A percentile compares a stretch with the other conserved stretches of the same genome.
Conservation (phyloP, 92 coral and sea anemone genomes). For the Parazoanthus darwini region DNA sequence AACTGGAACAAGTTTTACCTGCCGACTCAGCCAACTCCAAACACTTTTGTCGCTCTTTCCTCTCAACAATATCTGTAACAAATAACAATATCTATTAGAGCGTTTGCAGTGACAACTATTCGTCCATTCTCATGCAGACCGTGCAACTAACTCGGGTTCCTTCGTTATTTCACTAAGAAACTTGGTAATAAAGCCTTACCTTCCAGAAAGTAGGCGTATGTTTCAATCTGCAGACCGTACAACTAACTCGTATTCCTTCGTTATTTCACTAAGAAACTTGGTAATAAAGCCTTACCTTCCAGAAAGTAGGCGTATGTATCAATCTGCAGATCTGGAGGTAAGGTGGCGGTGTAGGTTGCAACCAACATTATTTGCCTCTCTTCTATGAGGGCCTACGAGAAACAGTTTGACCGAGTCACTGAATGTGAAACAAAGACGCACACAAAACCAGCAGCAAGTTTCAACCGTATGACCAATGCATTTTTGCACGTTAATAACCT, state of each 20-base stretch:
- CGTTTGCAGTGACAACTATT: no score
- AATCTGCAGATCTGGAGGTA: slow-evolving; percentile 86
- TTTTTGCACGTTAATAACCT: not conserved
- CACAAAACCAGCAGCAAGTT: not conserved
- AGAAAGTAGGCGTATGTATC: slow-evolving; percentile 88
- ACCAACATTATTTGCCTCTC: slow-evolving; percentile 83
- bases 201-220: slow-evolving; percentile 45
- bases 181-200: no score
- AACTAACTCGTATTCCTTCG: not conserved
- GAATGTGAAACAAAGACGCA: not conserved
- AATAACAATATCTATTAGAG: not conserved
- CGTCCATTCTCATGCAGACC: not conserved
- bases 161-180: no score
- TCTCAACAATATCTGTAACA: slow-evolving; percentile 77
- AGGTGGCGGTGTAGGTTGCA: slow-evolving; percentile 90
- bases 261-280: no score
- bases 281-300: no score
- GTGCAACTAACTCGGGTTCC: not conserved
- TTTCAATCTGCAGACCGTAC: no score
- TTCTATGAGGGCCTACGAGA: slow-evolving; percentile 71
- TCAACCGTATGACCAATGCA: not conserved
- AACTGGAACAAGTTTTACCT: slow-evolving; percentile 44
- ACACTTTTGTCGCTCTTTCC: slow-evolving; percentile 82
- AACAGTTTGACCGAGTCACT: not conserved
- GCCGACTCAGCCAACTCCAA: slow-evolving; percentile 87